A percentile compares a stretch with the other conserved stretches of the same genome.
Conservation (phyloP, 2,797 vertebrate species). For the Mus spretus region DNA sequence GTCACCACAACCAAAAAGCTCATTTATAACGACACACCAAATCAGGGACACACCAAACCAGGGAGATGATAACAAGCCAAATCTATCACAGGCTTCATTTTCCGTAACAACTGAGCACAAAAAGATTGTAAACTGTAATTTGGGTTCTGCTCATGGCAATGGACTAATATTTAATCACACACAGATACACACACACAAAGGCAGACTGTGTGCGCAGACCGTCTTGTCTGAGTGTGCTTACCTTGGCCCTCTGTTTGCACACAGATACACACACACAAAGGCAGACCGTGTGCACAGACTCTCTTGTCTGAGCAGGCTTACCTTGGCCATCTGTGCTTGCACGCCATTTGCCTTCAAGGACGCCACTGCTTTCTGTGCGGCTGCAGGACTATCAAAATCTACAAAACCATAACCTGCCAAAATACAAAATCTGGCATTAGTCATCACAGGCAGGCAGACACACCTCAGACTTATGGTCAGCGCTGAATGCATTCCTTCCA, state of each 20-base stretch:
- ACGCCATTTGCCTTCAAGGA: slow-evolving; percentile 98
- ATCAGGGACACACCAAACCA: neutral
- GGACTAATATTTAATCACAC: neutral
- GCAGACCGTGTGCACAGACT: neutral
- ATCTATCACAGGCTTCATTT: neutral
- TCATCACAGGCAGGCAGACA: neutral
- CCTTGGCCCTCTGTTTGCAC: slow-evolving; percentile 96
- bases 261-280: neutral
- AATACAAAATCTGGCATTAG: slow-evolving; percentile 71
- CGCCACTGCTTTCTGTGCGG: slow-evolving; percentile 98
- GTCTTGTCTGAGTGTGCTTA: slow-evolving; percentile 85
- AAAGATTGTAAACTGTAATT: neutral
- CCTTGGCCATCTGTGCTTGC: slow-evolving; percentile 99
- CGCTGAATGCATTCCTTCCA: neutral
- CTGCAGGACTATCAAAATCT: slow-evolving; percentile 98
- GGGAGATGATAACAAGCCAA: neutral
- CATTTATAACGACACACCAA: neutral
- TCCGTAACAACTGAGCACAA: neutral
- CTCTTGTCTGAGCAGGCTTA: slow-evolving; percentile 85
- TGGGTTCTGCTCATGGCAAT: neutral
- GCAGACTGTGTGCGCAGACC: neutral
- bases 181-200: neutral
- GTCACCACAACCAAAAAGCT: neutral
- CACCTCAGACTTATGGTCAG: neutral
- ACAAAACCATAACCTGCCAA: slow-evolving; percentile 97